Percentiles rank a stretch among this genome's conserved stretches.
Conservation (phyloP, 1,140 invertebrate species). For the Harlomillsia oculata region DNA sequence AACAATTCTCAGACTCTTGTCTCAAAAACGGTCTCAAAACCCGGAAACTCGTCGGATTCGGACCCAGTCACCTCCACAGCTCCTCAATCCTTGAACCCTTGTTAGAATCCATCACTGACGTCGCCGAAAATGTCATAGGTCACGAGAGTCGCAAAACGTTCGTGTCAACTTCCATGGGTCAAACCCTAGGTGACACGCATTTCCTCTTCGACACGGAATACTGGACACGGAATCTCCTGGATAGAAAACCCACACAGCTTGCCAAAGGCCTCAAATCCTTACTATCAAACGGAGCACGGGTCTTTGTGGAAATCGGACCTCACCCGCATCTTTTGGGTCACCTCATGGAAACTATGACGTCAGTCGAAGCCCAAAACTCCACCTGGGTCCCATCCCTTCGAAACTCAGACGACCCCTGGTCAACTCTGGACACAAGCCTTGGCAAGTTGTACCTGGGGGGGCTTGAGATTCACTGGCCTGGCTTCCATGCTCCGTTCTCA, state of each 20-base stretch:
- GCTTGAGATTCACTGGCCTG: constrained; percentile 5
- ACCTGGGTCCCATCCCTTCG: constrained; percentile 9
- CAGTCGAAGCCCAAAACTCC: neutral
- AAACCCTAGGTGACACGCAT: neutral
- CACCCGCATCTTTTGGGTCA: constrained; percentile 5
- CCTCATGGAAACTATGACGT: constrained; percentile 4
- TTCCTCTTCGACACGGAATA: constrained; percentile 2
- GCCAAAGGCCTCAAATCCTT: neutral
- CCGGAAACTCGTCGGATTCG: neutral
- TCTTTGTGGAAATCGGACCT: constrained; percentile 2
- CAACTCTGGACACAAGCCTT: neutral
- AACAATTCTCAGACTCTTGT: constrained; percentile 1
- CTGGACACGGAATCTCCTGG: neutral
- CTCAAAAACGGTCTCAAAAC: constrained; percentile 5
- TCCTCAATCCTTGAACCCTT: too few relatives aligned
- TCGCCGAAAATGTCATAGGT: neutral
- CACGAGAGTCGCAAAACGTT: neutral
- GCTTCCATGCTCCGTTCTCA: neutral
- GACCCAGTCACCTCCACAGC: neutral
- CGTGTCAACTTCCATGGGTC: neutral
- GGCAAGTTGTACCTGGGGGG: constrained; percentile 9
- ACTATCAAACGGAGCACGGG: neutral
- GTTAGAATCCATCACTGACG: neutral
- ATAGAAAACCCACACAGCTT: neutral
- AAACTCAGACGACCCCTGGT: neutral